phyloP scores from a whole-genome alignment of 1,140 invertebrate species.

The Orussus abietinus region DNA sequence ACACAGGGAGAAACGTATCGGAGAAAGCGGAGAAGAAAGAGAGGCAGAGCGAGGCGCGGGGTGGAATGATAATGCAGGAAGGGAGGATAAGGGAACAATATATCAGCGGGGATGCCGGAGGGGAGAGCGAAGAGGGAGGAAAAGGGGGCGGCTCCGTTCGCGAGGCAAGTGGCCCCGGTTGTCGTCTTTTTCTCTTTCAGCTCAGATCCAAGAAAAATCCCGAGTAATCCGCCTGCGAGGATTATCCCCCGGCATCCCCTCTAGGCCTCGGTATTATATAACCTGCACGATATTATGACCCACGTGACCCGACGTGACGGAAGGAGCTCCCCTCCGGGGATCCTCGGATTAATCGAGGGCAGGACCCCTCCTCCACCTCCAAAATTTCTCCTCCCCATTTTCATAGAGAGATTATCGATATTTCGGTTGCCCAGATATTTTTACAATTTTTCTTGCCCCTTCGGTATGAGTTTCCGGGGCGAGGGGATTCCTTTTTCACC shows the following conservation, averaged over 20 bases:
- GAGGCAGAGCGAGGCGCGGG: background rate
- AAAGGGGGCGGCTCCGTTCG: constrained; percentile 27
- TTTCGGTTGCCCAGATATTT: too few relatives aligned
- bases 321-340: constrained; percentile 1
- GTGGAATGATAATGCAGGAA: constrained; percentile 18
- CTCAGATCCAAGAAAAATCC: constrained; percentile 44
- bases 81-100: constrained; percentile 35
- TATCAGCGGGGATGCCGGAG: constrained; percentile 36
- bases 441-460: too few relatives aligned
- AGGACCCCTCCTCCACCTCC: too few relatives aligned
- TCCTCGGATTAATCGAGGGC: too few relatives aligned
- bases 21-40: constrained; percentile 3
- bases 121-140: background rate
- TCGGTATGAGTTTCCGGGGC: too few relatives aligned
- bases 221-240: constrained; percentile 47
- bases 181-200: constrained; percentile 26
- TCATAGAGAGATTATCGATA: too few relatives aligned
- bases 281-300: constrained; percentile 37
- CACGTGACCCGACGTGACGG: constrained; percentile 16
- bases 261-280: constrained; percentile 37
- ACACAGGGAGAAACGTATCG: background rate
- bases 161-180: constrained; percentile 36
- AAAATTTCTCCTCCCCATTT: too few relatives aligned
- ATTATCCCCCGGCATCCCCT: constrained; percentile 42
- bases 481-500: too few relatives aligned